Percentiles rank a stretch among this genome's conserved stretches.
Conservation (phyloP, 2,113 vertebrate genomes). For the Oreamnos americanus region DNA sequence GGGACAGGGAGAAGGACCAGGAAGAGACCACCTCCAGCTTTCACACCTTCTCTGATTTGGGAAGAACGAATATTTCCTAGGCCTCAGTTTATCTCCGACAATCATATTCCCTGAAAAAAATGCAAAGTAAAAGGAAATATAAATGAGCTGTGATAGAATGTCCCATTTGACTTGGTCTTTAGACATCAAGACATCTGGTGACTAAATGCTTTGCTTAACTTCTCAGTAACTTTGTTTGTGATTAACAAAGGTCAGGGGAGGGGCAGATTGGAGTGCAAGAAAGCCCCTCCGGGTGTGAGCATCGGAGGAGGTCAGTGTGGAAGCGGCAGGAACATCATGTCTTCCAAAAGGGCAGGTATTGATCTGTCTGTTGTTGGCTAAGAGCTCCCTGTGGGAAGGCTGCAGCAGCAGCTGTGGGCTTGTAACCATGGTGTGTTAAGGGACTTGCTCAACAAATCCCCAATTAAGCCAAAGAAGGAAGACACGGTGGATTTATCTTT, state of each 20-base stretch:
- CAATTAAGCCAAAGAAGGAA: neutral
- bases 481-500: slow-evolving; percentile 3
- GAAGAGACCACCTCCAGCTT: neutral
- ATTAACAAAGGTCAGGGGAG: neutral
- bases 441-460: neutral
- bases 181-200: neutral
- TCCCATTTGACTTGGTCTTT: neutral
- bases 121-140: neutral
- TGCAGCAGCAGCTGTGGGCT: neutral
- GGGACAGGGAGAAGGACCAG: neutral
- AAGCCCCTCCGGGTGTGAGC: neutral
- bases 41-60: neutral
- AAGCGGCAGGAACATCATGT: neutral
- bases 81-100: neutral
- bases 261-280: neutral
- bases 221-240: neutral
- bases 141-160: neutral
- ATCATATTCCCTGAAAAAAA: neutral
- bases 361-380: slow-evolving; percentile 19
- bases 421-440: neutral
- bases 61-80: neutral
- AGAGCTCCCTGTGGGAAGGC: slow-evolving; percentile 44
- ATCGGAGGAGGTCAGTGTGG: neutral
- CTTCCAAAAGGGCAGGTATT: neutral
- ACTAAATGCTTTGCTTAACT: slow-evolving; percentile 1